phyloP scores from a whole-genome alignment of 2,797 vertebrate genomes.

The Florisuga fusca region DNA sequence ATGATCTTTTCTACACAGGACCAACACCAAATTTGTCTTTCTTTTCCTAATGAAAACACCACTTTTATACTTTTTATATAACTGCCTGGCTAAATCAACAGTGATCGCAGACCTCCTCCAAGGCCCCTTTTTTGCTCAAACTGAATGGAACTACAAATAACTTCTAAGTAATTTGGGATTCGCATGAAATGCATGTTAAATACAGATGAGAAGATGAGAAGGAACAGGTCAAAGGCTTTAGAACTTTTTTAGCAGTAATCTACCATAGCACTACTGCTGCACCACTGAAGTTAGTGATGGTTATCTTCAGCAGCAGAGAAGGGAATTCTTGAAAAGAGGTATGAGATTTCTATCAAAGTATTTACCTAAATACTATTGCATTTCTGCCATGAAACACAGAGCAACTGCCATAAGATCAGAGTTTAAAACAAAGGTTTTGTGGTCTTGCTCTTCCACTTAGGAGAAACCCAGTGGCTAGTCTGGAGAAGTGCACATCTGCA shows the following conservation, averaged over 20 bases:
- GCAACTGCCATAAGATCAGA: background rate
- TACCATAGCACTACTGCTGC: accelerated
- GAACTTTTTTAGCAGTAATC: background rate
- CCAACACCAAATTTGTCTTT: background rate
- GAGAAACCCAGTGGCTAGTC: background rate
- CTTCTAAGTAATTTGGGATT: background rate
- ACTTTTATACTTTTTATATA: background rate
- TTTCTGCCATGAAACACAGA: background rate
- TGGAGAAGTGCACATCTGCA: background rate
- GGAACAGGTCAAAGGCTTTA: background rate
- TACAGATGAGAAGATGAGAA: background rate
- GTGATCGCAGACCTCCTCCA: background rate
- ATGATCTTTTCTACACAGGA: background rate
- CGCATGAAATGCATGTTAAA: background rate
- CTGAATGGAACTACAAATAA: background rate
- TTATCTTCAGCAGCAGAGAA: background rate
- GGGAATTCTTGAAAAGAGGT: background rate
- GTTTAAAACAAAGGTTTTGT: background rate
- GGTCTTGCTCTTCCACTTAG: background rate
- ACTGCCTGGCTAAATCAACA: background rate
- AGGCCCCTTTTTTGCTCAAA: background rate
- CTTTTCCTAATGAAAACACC: background rate
- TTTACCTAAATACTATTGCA: background rate
- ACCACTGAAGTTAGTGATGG: background rate
- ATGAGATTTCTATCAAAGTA: background rate